Base-by-base conservation (phyloP, 1,140 invertebrate genomes). In the Heliconius nattereri region DNA sequence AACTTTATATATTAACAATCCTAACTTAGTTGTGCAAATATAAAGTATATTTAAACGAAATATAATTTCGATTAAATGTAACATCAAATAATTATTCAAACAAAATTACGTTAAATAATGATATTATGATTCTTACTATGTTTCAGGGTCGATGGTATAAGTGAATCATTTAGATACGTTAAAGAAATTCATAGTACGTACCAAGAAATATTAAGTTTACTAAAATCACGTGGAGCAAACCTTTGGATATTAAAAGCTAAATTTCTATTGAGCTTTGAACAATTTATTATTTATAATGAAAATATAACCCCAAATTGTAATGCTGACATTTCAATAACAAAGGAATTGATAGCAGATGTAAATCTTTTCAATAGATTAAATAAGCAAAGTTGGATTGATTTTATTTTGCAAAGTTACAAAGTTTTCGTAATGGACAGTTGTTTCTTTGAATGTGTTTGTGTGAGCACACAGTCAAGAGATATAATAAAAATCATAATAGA, bases 331-430 rank as follows among this genome's bases (percentile, higher is more conserved):
- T 81, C 86, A 73, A 84, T 89, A 23, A 88, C 79, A 11, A 78
- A 88, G 83, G 84, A 91, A 77, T 80, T 92, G 5, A 70, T 88
- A 84, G 79, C 77, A n/a, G 86, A 93, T 78, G 72, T 79, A 19
- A 78, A 75, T 23, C 82, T 92, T 75, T 94, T 87, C 76, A 81
- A 91, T n/a, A 90, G 92, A 84, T 80, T 94, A 71, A 92, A 85
- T 73, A 94, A 94, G 84, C 93, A 94, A 87, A 88, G 90, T 78
- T 94, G 92, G 92, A 81, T 93, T 45, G 92, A 94, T 81, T 92
- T 94, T 73, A 90, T 94, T 84, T 83, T 93, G 77, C 93, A 94
- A 84, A 91, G 88, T 77, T 94, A 93, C 74, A 94, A 93, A 86
- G 92, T 92, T 29, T 94, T 94, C 78, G 82, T 94, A 52, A 83